These are phyloP conservation scores for Spodoptera picta DNA, from an alignment of 2,888 invertebrate species.

Conservation along the genomic window DNA sequence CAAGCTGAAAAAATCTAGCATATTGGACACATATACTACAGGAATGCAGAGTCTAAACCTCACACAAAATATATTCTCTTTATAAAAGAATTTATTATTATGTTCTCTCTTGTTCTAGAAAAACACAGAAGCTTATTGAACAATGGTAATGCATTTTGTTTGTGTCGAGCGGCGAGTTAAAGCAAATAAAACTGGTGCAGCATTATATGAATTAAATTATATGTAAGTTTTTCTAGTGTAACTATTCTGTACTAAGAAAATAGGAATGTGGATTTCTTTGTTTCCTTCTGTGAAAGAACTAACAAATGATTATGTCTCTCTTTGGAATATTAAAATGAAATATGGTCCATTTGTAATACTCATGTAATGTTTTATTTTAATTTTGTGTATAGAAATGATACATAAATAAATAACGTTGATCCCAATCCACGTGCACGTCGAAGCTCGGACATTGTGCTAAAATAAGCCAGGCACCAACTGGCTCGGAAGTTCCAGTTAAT, in stretches of 20 bases:
- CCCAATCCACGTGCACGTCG: constrained; percentile 19
- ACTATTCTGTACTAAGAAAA: neutral
- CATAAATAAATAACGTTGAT: constrained; percentile 1
- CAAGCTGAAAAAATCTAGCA: constrained; percentile 13
- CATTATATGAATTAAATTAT: neutral
- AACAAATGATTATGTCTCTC: too few relatives aligned
- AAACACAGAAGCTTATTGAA: constrained; percentile 18
- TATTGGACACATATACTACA: constrained; percentile 12
- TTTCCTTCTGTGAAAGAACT: too few relatives aligned
- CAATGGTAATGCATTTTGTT: constrained; percentile 18
- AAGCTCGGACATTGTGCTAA: constrained; percentile 8
- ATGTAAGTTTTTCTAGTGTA: constrained; percentile 1
- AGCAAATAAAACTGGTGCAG: neutral
- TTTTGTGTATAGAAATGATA: neutral
- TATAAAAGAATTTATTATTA: constrained; percentile 24
- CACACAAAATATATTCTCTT: constrained; percentile 14
- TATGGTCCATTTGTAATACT: too few relatives aligned
- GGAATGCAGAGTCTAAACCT: constrained; percentile 17
- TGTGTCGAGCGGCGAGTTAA: constrained; percentile 1
- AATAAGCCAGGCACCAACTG: constrained; percentile 35
- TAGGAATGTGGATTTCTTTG: neutral
- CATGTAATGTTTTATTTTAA: neutral
- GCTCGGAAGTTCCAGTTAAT: constrained; percentile 40
- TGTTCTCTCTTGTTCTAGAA: neutral
- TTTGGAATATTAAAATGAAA: too few relatives aligned